phyloP scores from a whole-genome alignment of 2,113 vertebrate genomes.

The Lepisosteus oculatus region DNA sequence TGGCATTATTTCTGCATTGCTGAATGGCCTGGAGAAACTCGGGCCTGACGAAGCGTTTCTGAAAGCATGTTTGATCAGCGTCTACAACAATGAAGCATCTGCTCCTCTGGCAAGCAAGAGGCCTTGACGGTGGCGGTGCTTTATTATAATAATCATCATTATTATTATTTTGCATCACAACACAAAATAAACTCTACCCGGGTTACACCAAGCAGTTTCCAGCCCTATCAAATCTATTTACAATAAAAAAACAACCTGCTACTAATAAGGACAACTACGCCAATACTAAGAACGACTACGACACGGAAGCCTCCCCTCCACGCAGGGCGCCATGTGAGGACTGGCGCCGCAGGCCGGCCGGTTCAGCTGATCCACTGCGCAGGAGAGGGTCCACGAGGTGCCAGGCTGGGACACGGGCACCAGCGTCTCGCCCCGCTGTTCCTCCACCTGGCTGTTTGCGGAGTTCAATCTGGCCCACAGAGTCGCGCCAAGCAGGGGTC shows the following conservation, averaged over 20 bases:
- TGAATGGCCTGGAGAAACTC: neutral
- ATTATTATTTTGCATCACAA: too few relatives aligned
- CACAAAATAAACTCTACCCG: too few relatives aligned
- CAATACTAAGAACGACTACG: too few relatives aligned
- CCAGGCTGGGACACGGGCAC: neutral
- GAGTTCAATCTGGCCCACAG: neutral
- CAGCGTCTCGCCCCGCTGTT: neutral
- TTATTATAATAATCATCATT: too few relatives aligned
- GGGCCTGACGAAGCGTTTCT: neutral
- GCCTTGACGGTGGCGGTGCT: neutral
- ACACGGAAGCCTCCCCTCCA: too few relatives aligned
- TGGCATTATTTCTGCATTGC: slow-evolving; percentile 5
- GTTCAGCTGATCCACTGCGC: too few relatives aligned
- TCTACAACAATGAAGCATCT: neutral
- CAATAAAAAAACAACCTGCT: too few relatives aligned
- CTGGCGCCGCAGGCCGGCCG: too few relatives aligned
- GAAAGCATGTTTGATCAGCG: slow-evolving; percentile 4
- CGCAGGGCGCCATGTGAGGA: too few relatives aligned
- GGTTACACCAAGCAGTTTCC: too few relatives aligned
- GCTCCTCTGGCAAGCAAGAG: neutral
- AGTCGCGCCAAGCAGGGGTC: neutral
- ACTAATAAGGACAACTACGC: too few relatives aligned
- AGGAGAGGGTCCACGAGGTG: neutral
- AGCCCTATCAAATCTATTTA: too few relatives aligned
- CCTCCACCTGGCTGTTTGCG: neutral